Conservation (phyloP, 2,113 vertebrate species). For the Dasyurus viverrinus region DNA sequence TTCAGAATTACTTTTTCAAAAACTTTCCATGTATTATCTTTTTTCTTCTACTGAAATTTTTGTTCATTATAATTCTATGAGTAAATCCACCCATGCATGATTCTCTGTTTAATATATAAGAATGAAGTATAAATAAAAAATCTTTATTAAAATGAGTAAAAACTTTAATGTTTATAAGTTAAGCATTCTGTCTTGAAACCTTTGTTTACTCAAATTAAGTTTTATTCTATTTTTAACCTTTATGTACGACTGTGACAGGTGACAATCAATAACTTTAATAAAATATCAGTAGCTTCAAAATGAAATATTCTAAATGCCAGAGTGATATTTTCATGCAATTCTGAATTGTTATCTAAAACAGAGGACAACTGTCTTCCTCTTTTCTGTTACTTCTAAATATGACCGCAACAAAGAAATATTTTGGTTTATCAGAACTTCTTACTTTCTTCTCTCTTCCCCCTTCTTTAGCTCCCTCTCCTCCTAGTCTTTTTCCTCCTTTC, state of each 20-base stretch:
- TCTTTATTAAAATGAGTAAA: conserved; percentile 30
- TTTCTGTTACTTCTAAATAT: not conserved
- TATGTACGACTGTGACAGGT: conserved; percentile 48
- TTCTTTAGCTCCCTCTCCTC: too few species aligned
- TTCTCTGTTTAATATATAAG: conserved; percentile 35
- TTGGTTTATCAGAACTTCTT: not conserved
- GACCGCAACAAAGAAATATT: not conserved
- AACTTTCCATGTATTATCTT: conserved; percentile 55
- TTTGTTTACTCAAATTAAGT: conserved; percentile 49
- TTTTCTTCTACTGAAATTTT: conserved; percentile 49
- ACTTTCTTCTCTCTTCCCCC: too few species aligned
- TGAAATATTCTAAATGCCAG: conserved; percentile 65
- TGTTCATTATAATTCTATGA: conserved; percentile 57
- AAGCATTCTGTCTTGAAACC: conserved; percentile 52
- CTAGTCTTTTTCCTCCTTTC: too few species aligned
- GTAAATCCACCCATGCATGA: conserved; percentile 4
- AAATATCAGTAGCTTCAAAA: conserved; percentile 70
- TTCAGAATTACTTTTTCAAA: conserved; percentile 74
- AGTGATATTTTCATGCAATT: conserved; percentile 22
- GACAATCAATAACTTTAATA: conserved; percentile 56
- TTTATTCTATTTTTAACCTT: conserved; percentile 56
- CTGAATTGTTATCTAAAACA: conserved; percentile 49
- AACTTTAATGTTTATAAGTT: conserved; percentile 22
- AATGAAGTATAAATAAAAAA: conserved; percentile 41
- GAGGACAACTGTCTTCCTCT: not conserved